A percentile compares a stretch with the other conserved stretches of the same genome.
Conservation (phyloP, 2,113 vertebrate species). For the Meles meles region DNA sequence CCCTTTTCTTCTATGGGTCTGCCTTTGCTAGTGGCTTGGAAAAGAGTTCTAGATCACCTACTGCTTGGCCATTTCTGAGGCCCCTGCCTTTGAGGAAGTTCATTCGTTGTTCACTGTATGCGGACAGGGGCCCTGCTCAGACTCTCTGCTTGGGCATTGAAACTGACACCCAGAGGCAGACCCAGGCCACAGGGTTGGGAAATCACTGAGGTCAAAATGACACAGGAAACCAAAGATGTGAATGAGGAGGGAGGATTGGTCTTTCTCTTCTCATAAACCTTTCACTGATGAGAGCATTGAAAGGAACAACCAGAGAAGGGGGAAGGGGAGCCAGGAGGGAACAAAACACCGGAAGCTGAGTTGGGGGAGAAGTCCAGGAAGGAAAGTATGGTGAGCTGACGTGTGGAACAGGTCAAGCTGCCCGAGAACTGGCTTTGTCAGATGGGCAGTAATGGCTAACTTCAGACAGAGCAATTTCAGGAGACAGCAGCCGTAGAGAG, state of each 20-base stretch:
- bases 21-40: background rate
- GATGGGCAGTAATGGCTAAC: background rate
- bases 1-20: background rate
- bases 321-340: background rate
- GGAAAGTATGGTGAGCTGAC: background rate
- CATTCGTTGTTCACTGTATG: background rate
- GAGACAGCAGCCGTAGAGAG: background rate
- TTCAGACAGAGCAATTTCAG: background rate
- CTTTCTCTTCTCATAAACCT: background rate
- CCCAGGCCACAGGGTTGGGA: background rate
- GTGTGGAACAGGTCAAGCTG: background rate
- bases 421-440: background rate
- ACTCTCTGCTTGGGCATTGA: background rate
- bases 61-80: background rate
- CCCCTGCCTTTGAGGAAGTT: background rate
- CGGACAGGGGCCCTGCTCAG: background rate
- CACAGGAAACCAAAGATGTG: background rate
- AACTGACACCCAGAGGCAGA: background rate
- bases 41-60: background rate
- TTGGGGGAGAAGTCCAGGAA: background rate
- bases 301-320: background rate
- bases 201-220: background rate
- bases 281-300: background rate
- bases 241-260: background rate
- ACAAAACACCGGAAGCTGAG: background rate